Evolutionary conservation across 1,140 invertebrate species (phyloP).

Genomic region (Harlomillsia oculata): DNA sequence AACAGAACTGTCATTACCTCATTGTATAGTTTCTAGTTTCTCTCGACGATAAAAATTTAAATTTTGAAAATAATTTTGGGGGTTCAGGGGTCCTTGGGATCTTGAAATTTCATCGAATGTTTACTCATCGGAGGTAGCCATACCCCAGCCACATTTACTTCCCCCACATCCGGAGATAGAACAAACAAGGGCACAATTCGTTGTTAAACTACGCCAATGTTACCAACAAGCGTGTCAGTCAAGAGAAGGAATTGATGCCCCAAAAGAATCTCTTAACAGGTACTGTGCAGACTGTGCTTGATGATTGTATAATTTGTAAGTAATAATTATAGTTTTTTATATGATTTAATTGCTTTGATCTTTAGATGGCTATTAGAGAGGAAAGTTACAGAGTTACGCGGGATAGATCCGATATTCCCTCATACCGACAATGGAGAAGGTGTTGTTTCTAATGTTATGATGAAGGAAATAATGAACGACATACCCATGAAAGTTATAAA

Average conservation of each 20-base stretch:
- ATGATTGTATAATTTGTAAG: no score
- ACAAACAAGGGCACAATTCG: constrained; percentile 50
- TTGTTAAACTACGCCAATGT: constrained; percentile 73
- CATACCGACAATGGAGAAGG: constrained; percentile 85
- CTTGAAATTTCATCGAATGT: constrained; percentile 87
- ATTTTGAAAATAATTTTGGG: background rate
- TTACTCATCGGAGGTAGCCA: constrained; percentile 8
- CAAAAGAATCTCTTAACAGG: constrained; percentile 89
- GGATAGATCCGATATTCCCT: constrained; percentile 71
- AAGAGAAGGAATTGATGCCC: constrained; percentile 85
- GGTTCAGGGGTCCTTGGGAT: constrained; percentile 81
- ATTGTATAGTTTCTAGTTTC: background rate
- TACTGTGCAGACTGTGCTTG: no score
- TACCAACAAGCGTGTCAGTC: constrained; percentile 91
- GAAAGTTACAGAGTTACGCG: constrained; percentile 69
- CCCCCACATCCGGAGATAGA: constrained; percentile 27
- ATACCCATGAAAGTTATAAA: constrained; percentile 90
- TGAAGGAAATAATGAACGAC: constrained; percentile 96
- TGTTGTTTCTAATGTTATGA: constrained; percentile 71
- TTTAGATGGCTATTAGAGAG: constrained; percentile 78
- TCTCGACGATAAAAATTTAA: background rate
- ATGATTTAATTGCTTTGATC: background rate
- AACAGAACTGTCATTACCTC: background rate
- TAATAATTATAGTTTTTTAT: no score
- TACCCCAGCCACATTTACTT: constrained; percentile 17